phyloP scores from a whole-genome alignment of 2,113 vertebrate species.

The Coryphaenoides rupestris region DNA sequence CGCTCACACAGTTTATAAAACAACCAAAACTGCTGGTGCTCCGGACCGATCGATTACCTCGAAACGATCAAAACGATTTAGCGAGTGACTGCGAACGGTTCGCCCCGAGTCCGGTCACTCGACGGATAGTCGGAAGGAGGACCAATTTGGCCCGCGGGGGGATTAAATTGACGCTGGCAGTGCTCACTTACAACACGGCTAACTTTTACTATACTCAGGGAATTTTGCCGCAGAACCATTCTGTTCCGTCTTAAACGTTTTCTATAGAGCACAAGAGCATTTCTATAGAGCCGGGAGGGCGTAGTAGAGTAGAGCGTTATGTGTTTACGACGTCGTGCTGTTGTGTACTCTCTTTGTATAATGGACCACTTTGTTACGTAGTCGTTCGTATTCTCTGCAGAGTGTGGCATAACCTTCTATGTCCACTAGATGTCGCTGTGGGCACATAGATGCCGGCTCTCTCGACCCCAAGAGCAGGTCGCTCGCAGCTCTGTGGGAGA shows the following conservation, averaged over 20 bases:
- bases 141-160: background rate
- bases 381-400: background rate
- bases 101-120: no score
- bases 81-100: no score
- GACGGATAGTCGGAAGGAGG: background rate
- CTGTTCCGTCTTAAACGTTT: conserved; percentile 23
- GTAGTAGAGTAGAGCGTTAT: no score
- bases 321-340: no score
- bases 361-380: background rate
- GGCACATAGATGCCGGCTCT: conserved; percentile 24
- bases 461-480: background rate
- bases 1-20: no score
- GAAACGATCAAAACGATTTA: no score
- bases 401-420: background rate
- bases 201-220: conserved; percentile 57
- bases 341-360: background rate
- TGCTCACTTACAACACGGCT: conserved; percentile 35
- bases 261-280: conserved; percentile 10
- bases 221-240: conserved; percentile 26
- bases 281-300: no score
- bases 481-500: no score
- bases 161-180: conserved; percentile 14
- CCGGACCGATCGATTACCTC: no score
- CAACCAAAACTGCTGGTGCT: no score
- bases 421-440: conserved; percentile 57